These are phyloP conservation scores for Polymixis flavicincta DNA, from an alignment of 2,888 invertebrate species.

Conservation along the genomic window DNA sequence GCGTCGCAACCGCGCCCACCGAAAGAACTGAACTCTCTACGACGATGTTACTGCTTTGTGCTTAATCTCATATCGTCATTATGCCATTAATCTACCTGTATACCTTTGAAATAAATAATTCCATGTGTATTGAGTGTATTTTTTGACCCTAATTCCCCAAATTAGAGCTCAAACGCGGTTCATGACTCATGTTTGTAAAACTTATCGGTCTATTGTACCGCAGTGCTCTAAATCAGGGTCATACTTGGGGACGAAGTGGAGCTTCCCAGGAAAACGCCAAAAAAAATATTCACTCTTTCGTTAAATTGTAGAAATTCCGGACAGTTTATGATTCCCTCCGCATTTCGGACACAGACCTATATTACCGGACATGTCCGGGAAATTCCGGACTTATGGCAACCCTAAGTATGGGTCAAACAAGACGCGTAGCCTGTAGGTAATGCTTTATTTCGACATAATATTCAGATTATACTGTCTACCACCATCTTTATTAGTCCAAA, in stretches of 20 bases:
- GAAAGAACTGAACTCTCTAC: conserved; percentile 92
- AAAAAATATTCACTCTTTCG: no score
- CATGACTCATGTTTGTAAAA: not conserved
- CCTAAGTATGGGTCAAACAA: not conserved
- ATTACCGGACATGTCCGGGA: no score
- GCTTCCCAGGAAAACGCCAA: not conserved
- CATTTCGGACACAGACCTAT: no score
- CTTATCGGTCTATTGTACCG: not conserved
- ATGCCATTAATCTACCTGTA: conserved; percentile 61
- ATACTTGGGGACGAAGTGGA: not conserved
- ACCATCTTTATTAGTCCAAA: not conserved
- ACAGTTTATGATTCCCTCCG: no score
- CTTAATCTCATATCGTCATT: conserved; percentile 58
- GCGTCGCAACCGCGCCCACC: conserved; percentile 94
- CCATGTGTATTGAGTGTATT: conserved; percentile 43
- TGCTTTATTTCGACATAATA: not conserved
- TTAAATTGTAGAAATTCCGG: no score
- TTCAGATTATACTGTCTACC: not conserved
- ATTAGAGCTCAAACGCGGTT: not conserved
- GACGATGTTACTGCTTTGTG: conserved; percentile 46
- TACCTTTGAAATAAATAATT: conserved; percentile 67
- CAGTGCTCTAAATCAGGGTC: not conserved
- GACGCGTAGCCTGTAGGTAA: not conserved
- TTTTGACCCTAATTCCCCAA: not conserved
- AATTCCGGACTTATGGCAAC: no score